A percentile compares a stretch with the other conserved stretches of the same genome.
These are phyloP conservation scores for Fukomys damarensis DNA, from an alignment of 2,113 vertebrate species.

Conservation along the genomic window DNA sequence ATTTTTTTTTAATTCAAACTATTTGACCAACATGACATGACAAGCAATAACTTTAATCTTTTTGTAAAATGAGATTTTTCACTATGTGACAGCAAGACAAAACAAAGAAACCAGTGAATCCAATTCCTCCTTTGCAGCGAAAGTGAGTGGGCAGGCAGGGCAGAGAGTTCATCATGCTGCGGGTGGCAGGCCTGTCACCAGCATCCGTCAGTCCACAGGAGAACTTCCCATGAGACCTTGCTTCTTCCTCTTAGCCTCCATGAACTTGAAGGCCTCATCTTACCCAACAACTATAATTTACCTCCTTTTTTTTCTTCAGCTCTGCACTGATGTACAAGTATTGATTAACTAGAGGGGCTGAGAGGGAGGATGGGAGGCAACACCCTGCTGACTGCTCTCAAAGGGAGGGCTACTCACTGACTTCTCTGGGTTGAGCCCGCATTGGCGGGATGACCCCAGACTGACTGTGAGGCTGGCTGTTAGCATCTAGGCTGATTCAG, in stretches of 20 bases:
- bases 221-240: constrained; percentile 46
- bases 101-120: constrained; percentile 37
- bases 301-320: constrained; percentile 1
- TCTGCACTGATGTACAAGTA: constrained; percentile 65
- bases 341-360: constrained; percentile 61
- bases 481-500: constrained; percentile 57
- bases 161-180: neutral
- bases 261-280: constrained; percentile 50
- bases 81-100: neutral
- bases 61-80: constrained; percentile 48
- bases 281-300: constrained; percentile 59
- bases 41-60: constrained; percentile 45
- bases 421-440: neutral
- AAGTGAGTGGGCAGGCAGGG: neutral
- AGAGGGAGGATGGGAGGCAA: neutral
- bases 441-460: neutral
- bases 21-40: neutral
- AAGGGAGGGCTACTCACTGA: neutral
- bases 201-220: neutral
- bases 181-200: constrained; percentile 8
- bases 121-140: constrained; percentile 44
- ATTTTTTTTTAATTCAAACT: constrained; percentile 8
- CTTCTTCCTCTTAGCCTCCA: constrained; percentile 32
- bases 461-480: constrained; percentile 48
- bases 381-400: neutral